Percentiles rank a stretch among this genome's conserved stretches.
These are phyloP conservation scores for Discoglossus pictus DNA, from an alignment of 2,797 vertebrate genomes.

Conservation along the genomic window DNA sequence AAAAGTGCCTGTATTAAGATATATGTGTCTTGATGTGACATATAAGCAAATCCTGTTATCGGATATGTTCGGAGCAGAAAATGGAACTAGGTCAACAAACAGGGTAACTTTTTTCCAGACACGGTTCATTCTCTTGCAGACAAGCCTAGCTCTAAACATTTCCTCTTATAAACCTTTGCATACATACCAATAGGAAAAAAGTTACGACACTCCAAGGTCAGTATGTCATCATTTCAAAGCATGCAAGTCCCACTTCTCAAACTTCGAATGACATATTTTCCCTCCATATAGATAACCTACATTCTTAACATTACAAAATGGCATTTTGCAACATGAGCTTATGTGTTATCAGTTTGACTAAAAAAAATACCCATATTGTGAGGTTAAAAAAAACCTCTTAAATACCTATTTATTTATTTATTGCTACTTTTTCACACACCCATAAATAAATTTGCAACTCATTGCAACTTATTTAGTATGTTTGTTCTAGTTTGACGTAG, in stretches of 20 bases:
- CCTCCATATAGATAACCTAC: slow-evolving; percentile 15
- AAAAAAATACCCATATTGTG: neutral
- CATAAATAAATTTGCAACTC: too few relatives aligned
- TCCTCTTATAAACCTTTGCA: neutral
- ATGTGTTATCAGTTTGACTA: too few relatives aligned
- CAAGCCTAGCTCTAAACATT: slow-evolving; percentile 4
- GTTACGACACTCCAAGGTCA: slow-evolving; percentile 34
- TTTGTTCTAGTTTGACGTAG: too few relatives aligned
- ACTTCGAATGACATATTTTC: neutral
- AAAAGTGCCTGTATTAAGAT: too few relatives aligned
- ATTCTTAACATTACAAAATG: slow-evolving; percentile 36
- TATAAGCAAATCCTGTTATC: too few relatives aligned
- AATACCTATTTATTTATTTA: too few relatives aligned
- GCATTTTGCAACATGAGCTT: neutral
- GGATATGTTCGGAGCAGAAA: too few relatives aligned
- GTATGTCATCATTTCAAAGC: slow-evolving; percentile 21
- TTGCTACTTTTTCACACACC: too few relatives aligned
- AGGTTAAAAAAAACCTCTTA: neutral
- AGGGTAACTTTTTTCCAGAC: too few relatives aligned
- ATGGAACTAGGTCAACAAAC: too few relatives aligned
- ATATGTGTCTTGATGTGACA: too few relatives aligned
- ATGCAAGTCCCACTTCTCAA: slow-evolving; percentile 22
- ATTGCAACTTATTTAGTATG: too few relatives aligned
- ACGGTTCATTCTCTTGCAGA: neutral
- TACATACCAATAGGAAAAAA: neutral